These are phyloP conservation scores for Scaptomyza cyrtandrae DNA, from an alignment of 2,888 invertebrate species.

Conservation along the genomic window DNA sequence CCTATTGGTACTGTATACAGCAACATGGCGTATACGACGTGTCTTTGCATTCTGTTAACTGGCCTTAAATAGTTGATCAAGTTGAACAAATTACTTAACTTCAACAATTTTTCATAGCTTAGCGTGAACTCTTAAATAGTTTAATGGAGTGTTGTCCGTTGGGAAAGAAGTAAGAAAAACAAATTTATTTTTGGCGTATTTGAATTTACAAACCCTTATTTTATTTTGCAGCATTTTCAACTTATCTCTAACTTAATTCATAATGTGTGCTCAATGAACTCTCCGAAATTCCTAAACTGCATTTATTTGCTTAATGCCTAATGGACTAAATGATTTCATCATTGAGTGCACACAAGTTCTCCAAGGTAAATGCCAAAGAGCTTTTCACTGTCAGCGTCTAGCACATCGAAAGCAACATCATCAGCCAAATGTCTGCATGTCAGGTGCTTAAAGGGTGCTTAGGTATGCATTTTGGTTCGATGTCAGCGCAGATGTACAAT, in stretches of 20 bases:
- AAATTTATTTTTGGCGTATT: too few species aligned
- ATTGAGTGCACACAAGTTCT: background rate
- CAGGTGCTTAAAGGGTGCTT: constrained; percentile 22
- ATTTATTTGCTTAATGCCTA: constrained; percentile 18
- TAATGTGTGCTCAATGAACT: background rate
- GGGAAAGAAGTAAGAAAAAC: too few species aligned
- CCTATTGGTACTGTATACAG: background rate
- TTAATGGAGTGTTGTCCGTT: background rate
- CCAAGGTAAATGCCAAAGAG: background rate
- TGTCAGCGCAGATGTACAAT: constrained; percentile 41
- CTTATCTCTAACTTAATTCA: too few species aligned
- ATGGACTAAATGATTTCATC: constrained; percentile 8
- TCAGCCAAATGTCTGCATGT: constrained; percentile 2
- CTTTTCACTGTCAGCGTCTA: background rate
- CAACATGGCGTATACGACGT: constrained; percentile 54
- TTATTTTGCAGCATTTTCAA: background rate
- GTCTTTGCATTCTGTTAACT: constrained; percentile 14
- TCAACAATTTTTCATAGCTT: background rate
- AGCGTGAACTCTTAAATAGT: background rate
- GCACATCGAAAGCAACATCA: constrained; percentile 3
- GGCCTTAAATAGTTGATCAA: constrained; percentile 14
- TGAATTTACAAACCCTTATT: too few species aligned
- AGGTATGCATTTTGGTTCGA: constrained; percentile 16
- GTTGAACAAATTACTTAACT: background rate
- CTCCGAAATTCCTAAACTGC: background rate